Percentiles rank a stretch among this genome's conserved stretches.
These are phyloP conservation scores for Lacerta viridis DNA, from an alignment of 2,797 vertebrate species.

Conservation along the genomic window DNA sequence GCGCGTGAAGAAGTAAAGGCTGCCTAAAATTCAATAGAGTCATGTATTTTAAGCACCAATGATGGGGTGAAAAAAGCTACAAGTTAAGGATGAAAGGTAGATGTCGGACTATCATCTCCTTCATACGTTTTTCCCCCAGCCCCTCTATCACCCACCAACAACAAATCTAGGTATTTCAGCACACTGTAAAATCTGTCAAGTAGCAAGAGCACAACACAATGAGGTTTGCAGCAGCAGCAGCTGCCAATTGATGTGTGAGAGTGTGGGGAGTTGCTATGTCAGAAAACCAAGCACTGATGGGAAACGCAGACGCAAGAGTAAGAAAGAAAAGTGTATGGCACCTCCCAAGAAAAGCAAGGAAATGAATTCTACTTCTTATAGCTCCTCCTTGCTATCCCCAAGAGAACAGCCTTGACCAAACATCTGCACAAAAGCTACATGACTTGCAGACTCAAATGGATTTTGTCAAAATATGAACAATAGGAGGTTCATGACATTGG, in stretches of 20 bases:
- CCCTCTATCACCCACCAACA: neutral
- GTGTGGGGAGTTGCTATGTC: neutral
- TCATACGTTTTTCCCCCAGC: neutral
- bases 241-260: neutral
- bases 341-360: neutral
- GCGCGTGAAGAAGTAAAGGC: neutral
- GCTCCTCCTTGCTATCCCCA: neutral
- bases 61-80: neutral
- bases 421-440: neutral
- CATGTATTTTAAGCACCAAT: conserved; percentile 2
- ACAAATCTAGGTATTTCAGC: neutral
- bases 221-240: neutral
- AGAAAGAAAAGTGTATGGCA: neutral
- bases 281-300: neutral
- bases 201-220: neutral
- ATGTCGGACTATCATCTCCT: neutral
- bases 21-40: neutral
- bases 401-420: conserved; percentile 8
- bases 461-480: neutral
- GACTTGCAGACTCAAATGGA: too few species aligned
- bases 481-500: neutral
- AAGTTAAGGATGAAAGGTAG: conserved; percentile 1
- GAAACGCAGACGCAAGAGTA: neutral
- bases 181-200: neutral
- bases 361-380: neutral